Conservation (phyloP, 2,113 vertebrate species). For the Eira barbara region DNA sequence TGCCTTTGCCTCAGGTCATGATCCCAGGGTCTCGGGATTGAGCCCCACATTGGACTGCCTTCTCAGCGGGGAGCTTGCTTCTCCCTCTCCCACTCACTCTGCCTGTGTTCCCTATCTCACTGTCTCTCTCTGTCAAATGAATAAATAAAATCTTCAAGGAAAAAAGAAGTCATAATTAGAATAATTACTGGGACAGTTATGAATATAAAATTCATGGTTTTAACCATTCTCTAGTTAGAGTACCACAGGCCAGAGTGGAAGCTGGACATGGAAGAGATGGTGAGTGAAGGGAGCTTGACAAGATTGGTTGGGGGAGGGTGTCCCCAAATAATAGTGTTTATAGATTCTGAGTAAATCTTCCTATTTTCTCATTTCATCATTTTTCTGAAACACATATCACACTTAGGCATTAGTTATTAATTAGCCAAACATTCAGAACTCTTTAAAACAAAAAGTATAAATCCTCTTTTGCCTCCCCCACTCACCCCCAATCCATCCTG, state of each 20-base stretch:
- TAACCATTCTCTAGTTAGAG: not conserved
- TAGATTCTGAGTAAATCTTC: not conserved
- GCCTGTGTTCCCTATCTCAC: too few species aligned
- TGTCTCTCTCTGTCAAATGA: too few species aligned
- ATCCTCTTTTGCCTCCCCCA: not conserved
- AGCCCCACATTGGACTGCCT: too few species aligned
- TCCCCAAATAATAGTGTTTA: not conserved
- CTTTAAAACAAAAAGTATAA: not conserved
- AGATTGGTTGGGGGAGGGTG: not conserved
- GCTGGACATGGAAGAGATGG: not conserved
- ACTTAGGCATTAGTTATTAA: not conserved
- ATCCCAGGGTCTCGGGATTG: too few species aligned
- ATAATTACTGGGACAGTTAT: not conserved
- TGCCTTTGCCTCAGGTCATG: too few species aligned
- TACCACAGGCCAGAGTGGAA: not conserved
- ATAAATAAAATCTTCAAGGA: too few species aligned
- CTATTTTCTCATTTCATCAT: not conserved
- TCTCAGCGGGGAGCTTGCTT: too few species aligned
- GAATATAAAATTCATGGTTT: not conserved
- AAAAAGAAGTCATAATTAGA: not conserved
- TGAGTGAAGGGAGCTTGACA: not conserved
- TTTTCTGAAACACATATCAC: not conserved
- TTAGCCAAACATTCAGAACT: not conserved
- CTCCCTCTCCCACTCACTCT: too few species aligned
- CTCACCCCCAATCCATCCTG: not conserved